These are phyloP conservation scores for Philopotamus ludificatus DNA, from an alignment of 1,140 invertebrate genomes.

Conservation along the genomic window DNA sequence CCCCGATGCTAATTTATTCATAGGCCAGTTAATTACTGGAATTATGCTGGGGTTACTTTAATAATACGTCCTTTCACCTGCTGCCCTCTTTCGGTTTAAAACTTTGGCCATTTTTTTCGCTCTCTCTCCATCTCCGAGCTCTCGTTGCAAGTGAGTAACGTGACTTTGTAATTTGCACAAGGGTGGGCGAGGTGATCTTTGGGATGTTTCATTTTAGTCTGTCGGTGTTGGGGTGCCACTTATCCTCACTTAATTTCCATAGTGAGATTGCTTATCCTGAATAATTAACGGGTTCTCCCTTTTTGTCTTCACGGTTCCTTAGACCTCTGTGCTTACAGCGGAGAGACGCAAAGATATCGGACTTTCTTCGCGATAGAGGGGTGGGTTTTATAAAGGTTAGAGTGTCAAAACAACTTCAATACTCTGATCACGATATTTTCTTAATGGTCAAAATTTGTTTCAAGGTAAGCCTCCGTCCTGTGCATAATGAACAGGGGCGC, in stretches of 20 bases:
- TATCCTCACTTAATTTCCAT: conserved; percentile 42
- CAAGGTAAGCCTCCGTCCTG: background rate
- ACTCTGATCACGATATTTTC: conserved; percentile 20
- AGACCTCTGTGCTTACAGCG: conserved; percentile 1
- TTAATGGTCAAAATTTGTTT: conserved; percentile 14
- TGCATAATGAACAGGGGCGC: background rate
- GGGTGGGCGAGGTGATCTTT: conserved; percentile 10
- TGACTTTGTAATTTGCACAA: conserved; percentile 34
- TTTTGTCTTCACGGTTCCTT: conserved; percentile 23
- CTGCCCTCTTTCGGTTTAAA: background rate
- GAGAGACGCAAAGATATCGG: conserved; percentile 23
- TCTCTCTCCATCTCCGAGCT: conserved; percentile 8
- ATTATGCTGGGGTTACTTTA: conserved; percentile 28
- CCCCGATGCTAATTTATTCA: conserved; percentile 28
- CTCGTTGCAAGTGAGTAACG: conserved; percentile 12
- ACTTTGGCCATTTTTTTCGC: conserved; percentile 2
- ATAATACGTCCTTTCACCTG: conserved; percentile 31
- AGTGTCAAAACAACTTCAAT: conserved; percentile 19
- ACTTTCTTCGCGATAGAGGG: conserved; percentile 19
- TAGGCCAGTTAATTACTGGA: conserved; percentile 30
- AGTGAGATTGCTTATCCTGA: conserved; percentile 41
- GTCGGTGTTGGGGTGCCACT: conserved; percentile 23
- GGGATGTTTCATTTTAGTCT: conserved; percentile 35
- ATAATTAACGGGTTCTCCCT: conserved; percentile 41
- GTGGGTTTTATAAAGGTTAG: background rate